These are phyloP conservation scores for Cistogaster globosa DNA, from an alignment of 2,888 invertebrate genomes.

Conservation along the genomic window DNA sequence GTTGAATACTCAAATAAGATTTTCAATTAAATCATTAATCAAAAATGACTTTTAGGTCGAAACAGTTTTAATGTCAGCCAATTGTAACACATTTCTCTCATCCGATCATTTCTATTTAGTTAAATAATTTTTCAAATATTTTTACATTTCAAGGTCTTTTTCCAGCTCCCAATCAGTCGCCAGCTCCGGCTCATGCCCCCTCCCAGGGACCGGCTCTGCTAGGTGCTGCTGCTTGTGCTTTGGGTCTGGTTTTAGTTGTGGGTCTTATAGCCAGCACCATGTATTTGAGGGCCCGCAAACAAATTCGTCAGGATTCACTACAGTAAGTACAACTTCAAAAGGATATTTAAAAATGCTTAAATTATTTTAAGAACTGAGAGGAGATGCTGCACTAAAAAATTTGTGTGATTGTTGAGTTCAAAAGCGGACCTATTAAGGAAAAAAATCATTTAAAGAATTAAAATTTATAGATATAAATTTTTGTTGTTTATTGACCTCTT, in stretches of 20 bases:
- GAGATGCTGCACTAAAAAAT: too few species aligned
- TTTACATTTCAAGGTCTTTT: slow-evolving; percentile 80
- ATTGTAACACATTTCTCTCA: slow-evolving; percentile 27
- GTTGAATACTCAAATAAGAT: not conserved
- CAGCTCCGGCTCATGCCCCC: slow-evolving; percentile 86
- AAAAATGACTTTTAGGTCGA: too few species aligned
- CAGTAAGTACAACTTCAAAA: slow-evolving; percentile 78
- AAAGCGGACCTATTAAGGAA: too few species aligned
- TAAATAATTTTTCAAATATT: slow-evolving; percentile 58
- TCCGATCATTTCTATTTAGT: slow-evolving; percentile 55
- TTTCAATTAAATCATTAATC: slow-evolving; percentile 20
- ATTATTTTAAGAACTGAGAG: too few species aligned
- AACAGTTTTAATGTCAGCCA: too few species aligned
- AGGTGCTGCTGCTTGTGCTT: slow-evolving; percentile 92
- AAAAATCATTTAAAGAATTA: too few species aligned
- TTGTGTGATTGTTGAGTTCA: too few species aligned
- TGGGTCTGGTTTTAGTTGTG: slow-evolving; percentile 84
- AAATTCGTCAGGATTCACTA: slow-evolving; percentile 82
- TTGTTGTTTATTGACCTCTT: too few species aligned
- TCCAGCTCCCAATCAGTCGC: slow-evolving; percentile 89
- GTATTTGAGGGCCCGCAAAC: slow-evolving; percentile 82
- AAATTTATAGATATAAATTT: too few species aligned
- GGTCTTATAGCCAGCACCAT: slow-evolving; percentile 82
- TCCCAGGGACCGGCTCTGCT: slow-evolving; percentile 88
- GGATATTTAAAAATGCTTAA: too few species aligned